A percentile compares a stretch with the other conserved stretches of the same genome.
Conservation (phyloP, 1,140 invertebrate species). For the Drosophila triauraria region DNA sequence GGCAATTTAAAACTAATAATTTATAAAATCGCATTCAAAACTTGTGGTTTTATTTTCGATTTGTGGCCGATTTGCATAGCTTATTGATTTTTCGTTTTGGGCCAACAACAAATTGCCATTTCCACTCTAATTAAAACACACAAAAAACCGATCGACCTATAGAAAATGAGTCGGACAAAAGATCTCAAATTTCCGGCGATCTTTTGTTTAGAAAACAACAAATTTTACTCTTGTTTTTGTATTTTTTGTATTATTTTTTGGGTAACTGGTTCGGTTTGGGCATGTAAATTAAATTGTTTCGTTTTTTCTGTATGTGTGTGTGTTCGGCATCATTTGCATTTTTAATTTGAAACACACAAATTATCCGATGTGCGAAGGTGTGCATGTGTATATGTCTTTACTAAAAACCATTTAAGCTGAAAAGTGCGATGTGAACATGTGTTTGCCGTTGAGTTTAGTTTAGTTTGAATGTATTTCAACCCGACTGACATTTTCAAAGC, state of each 20-base stretch:
- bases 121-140: conserved; percentile 81
- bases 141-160: conserved; percentile 53
- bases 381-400: conserved; percentile 30
- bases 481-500: conserved; percentile 22
- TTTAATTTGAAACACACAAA: conserved; percentile 80
- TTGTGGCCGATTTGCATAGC: conserved; percentile 64
- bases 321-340: conserved; percentile 70
- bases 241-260: conserved; percentile 14
- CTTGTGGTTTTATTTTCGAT: conserved; percentile 26
- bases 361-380: conserved; percentile 33
- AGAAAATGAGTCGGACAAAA: conserved; percentile 62
- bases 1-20: conserved; percentile 81
- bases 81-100: conserved; percentile 65
- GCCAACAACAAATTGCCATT: conserved; percentile 68
- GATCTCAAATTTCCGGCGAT: conserved; percentile 76
- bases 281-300: conserved; percentile 76
- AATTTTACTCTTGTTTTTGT: conserved; percentile 20
- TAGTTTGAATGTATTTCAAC: conserved; percentile 32
- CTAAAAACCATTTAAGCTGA: conserved; percentile 43
- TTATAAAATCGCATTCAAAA: conserved; percentile 76
- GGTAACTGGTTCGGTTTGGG: conserved; percentile 58
- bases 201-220: conserved; percentile 50
- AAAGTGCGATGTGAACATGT: conserved; percentile 80
- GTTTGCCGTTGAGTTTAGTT: conserved; percentile 56
- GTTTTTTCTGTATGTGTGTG: conserved; percentile 19